Percentiles rank a stretch among this genome's conserved stretches.
Evolutionary conservation across 2,888 invertebrate genomes (phyloP).

Genomic region (Scelioninae gen. 1): DNA sequence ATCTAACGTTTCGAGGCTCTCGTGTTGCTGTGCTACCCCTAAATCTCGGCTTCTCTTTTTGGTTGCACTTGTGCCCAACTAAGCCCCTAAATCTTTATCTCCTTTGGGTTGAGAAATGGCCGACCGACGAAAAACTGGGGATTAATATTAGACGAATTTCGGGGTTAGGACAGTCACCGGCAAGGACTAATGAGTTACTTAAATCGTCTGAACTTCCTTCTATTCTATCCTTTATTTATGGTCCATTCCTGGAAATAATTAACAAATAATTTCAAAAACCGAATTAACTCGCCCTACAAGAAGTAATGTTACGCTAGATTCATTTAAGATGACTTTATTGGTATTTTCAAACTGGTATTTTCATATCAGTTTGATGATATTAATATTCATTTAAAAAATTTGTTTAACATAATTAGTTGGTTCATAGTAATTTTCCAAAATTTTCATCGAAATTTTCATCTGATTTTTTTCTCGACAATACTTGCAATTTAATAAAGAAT

Average conservation of each 20-base stretch:
- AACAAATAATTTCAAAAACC: conserved; percentile 53
- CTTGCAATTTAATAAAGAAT: too few relatives aligned
- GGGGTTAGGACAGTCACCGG: conserved; percentile 57
- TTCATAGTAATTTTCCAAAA: too few relatives aligned
- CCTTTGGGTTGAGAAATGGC: conserved; percentile 57
- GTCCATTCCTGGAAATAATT: conserved; percentile 48
- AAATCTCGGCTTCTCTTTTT: conserved; percentile 53
- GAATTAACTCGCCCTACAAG: conserved; percentile 35
- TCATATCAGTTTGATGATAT: too few relatives aligned
- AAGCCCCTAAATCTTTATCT: conserved; percentile 57
- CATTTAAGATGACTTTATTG: background rate
- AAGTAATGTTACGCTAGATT: background rate
- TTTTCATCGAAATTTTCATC: too few relatives aligned
- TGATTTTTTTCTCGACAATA: too few relatives aligned
- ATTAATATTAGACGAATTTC: conserved; percentile 63
- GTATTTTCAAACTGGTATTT: too few relatives aligned
- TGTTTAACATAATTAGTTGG: too few relatives aligned
- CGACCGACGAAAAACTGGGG: conserved; percentile 52
- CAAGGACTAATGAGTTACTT: conserved; percentile 59
- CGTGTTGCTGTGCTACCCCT: conserved; percentile 21
- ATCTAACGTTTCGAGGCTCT: conserved; percentile 8
- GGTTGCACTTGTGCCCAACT: conserved; percentile 41
- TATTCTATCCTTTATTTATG: conserved; percentile 41
- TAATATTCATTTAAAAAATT: too few relatives aligned
- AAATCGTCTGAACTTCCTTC: conserved; percentile 53